These are phyloP conservation scores for Dallia pectoralis DNA, from an alignment of 2,797 vertebrate species.

Conservation along the genomic window DNA sequence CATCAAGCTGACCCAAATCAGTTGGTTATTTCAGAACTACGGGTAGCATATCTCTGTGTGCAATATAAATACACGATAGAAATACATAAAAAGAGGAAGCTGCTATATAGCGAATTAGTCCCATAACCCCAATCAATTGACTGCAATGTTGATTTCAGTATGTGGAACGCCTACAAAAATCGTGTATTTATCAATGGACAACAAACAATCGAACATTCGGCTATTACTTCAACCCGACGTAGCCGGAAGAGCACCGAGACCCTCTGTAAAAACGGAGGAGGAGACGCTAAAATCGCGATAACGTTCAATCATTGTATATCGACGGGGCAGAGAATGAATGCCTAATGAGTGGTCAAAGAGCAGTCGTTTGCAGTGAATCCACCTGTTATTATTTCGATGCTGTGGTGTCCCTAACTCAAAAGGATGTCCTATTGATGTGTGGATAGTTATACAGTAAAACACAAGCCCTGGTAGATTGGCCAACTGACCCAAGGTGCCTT, in stretches of 20 bases:
- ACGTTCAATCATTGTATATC: constrained; percentile 28
- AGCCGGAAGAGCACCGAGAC: too few species aligned
- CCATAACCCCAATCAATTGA: neutral
- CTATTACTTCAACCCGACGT: too few species aligned
- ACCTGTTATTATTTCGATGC: neutral
- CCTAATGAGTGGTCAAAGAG: constrained; percentile 33
- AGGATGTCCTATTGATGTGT: neutral
- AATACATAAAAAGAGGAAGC: neutral
- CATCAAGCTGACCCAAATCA: neutral
- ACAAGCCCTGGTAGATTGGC: too few species aligned
- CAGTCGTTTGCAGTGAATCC: neutral
- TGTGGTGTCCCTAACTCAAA: neutral
- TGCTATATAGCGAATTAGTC: neutral
- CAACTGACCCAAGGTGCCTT: too few species aligned
- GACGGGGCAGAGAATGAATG: constrained; percentile 19
- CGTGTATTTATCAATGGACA: neutral
- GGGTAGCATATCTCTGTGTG: neutral
- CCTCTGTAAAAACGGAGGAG: too few species aligned
- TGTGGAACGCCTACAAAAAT: neutral
- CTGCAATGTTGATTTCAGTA: neutral
- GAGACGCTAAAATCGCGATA: too few species aligned
- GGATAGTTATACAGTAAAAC: neutral
- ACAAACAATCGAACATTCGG: too few species aligned
- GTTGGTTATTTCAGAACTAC: neutral
- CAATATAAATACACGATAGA: neutral